Evolutionary conservation across 2,888 invertebrate species (phyloP).

Genomic region (Adineta ricciae): DNA sequence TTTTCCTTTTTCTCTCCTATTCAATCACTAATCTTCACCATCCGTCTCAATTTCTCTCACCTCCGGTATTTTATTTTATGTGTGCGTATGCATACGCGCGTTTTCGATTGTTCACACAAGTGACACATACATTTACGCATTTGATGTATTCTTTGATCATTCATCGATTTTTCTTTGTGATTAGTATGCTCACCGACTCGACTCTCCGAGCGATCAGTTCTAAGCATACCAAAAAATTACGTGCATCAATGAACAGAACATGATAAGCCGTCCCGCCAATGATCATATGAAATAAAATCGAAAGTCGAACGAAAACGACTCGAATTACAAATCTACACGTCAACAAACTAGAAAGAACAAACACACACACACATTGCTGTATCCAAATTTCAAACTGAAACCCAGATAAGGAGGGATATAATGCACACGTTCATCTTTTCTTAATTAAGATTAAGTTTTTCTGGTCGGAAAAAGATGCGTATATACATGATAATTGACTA

Average conservation of each 20-base stretch:
- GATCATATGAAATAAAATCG: neutral
- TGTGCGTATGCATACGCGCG: neutral
- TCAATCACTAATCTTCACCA: neutral
- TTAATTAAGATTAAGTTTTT: neutral
- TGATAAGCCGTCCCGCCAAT: neutral
- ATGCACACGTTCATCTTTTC: neutral
- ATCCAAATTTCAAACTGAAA: neutral
- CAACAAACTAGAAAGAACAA: neutral
- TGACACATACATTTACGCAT: neutral
- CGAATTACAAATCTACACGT: neutral
- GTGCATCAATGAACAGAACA: conserved; percentile 11
- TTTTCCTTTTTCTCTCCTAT: neutral
- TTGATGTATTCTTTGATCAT: conserved; percentile 1
- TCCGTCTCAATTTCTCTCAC: neutral
- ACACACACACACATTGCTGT: neutral
- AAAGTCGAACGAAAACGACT: neutral
- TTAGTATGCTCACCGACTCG: neutral
- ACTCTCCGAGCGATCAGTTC: neutral
- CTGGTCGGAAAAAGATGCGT: neutral
- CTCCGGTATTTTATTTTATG: neutral
- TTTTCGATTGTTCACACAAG: conserved; percentile 4
- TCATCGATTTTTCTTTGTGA: conserved; percentile 3
- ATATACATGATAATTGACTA: conserved; percentile 5
- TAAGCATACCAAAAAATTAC: neutral
- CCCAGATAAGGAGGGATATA: neutral